Evolutionary conservation across 2,113 vertebrate genomes (phyloP).

Genomic region (Falcunculus frontatus): DNA sequence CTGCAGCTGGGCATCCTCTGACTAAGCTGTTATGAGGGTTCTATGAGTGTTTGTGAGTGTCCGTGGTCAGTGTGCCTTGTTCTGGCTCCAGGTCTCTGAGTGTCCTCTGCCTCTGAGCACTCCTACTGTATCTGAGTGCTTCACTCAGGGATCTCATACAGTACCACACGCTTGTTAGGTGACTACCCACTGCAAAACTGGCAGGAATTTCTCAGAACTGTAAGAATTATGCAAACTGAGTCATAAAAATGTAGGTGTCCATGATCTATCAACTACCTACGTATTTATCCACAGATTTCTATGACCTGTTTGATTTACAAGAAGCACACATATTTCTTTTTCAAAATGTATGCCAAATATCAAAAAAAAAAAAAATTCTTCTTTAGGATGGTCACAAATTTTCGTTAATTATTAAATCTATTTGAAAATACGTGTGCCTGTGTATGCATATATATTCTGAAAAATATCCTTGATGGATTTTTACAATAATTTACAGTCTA

Average conservation of each 20-base stretch:
- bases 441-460: background rate
- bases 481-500: background rate
- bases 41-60: background rate
- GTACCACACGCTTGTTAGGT: rapidly evolving
- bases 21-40: background rate
- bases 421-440: background rate
- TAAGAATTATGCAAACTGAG: background rate
- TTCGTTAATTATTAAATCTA: background rate
- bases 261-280: background rate
- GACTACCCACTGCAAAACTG: background rate
- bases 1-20: background rate
- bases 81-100: background rate
- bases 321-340: background rate
- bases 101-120: background rate
- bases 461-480: background rate
- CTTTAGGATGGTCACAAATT: background rate
- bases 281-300: background rate
- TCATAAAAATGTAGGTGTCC: background rate
- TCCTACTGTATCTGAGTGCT: background rate
- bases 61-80: rapidly evolving
- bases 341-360: background rate
- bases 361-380: background rate
- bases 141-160: too few relatives aligned
- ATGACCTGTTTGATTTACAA: background rate
- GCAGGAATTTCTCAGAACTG: background rate